phyloP scores from a whole-genome alignment of 2,113 vertebrate genomes.

The Agelaius phoeniceus region DNA sequence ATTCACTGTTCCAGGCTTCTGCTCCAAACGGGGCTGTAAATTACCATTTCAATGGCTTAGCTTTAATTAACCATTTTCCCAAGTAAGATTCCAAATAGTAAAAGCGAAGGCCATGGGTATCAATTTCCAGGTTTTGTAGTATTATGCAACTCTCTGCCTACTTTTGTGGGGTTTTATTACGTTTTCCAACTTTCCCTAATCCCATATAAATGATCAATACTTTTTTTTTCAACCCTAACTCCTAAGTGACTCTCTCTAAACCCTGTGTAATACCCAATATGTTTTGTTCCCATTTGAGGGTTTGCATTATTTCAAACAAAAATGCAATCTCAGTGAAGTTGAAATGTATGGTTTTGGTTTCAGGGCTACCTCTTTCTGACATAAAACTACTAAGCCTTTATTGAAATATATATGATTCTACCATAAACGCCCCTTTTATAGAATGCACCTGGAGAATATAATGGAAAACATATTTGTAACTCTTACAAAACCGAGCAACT shows the following conservation, averaged over 20 bases:
- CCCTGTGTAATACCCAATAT: not conserved
- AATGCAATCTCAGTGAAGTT: slow-evolving; percentile 13
- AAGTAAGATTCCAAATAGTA: slow-evolving; percentile 23
- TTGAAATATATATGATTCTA: slow-evolving; percentile 64
- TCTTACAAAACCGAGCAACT: not conserved
- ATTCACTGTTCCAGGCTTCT: slow-evolving; percentile 21
- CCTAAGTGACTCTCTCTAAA: slow-evolving; percentile 7
- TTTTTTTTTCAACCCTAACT: not conserved
- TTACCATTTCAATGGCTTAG: slow-evolving; percentile 37
- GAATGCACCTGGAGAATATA: slow-evolving; percentile 62
- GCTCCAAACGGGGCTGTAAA: not conserved
- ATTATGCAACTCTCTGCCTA: not conserved
- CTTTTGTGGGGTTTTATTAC: not conserved
- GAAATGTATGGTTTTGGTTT: slow-evolving; percentile 55
- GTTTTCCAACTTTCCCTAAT: not conserved
- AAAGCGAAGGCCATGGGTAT: not conserved
- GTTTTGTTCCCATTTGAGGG: slow-evolving; percentile 11
- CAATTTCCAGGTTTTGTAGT: not conserved
- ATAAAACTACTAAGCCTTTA: slow-evolving; percentile 67
- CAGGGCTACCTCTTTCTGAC: slow-evolving; percentile 41
- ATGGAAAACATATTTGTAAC: slow-evolving; percentile 56
- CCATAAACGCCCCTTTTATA: slow-evolving; percentile 65
- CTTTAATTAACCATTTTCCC: slow-evolving; percentile 50
- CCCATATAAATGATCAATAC: not conserved
- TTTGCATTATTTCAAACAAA: slow-evolving; percentile 37